Conservation (phyloP, 2,113 vertebrate genomes). For the Steatornis caripensis region DNA sequence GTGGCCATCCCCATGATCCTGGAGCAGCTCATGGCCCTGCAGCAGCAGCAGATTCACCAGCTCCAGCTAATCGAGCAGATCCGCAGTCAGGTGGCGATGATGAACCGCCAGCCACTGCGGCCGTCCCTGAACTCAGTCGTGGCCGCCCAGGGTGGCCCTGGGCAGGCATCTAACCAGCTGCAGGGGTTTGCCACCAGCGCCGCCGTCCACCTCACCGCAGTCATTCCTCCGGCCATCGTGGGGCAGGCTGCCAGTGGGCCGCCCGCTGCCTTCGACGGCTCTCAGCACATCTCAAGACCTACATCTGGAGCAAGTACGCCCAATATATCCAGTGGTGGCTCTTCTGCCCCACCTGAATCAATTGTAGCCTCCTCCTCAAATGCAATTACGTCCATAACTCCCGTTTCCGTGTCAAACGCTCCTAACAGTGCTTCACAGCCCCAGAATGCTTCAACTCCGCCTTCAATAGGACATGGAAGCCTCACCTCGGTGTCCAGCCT, state of each 20-base stretch:
- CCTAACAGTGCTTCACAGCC: slow-evolving; percentile 71
- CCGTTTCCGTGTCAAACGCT: slow-evolving; percentile 71
- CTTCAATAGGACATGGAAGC: slow-evolving; percentile 82
- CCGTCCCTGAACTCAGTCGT: slow-evolving; percentile 74
- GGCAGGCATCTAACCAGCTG: slow-evolving; percentile 79
- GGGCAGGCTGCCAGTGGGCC: slow-evolving; percentile 71
- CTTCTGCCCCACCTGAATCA: slow-evolving; percentile 72
- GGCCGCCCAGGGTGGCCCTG: slow-evolving; percentile 69
- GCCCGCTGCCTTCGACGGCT: slow-evolving; percentile 76
- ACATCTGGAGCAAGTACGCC: slow-evolving; percentile 78
- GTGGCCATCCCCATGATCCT: slow-evolving; percentile 95
- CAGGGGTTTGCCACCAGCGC: slow-evolving; percentile 84
- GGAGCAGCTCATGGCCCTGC: slow-evolving; percentile 94
- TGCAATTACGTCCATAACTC: slow-evolving; percentile 73
- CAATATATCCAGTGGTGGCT: slow-evolving; percentile 67
- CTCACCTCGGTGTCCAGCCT: slow-evolving; percentile 85
- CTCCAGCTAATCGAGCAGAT: slow-evolving; percentile 98
- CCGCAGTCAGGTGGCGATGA: slow-evolving; percentile 93
- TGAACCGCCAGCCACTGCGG: slow-evolving; percentile 86
- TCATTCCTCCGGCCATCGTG: slow-evolving; percentile 72
- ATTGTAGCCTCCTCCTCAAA: slow-evolving; percentile 69
- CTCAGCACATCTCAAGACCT: slow-evolving; percentile 80
- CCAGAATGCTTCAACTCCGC: slow-evolving; percentile 83
- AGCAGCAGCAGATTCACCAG: slow-evolving; percentile 98
- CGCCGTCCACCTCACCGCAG: slow-evolving; percentile 84